phyloP scores from a whole-genome alignment of 2,888 invertebrate genomes.

The Volucella bombylans region DNA sequence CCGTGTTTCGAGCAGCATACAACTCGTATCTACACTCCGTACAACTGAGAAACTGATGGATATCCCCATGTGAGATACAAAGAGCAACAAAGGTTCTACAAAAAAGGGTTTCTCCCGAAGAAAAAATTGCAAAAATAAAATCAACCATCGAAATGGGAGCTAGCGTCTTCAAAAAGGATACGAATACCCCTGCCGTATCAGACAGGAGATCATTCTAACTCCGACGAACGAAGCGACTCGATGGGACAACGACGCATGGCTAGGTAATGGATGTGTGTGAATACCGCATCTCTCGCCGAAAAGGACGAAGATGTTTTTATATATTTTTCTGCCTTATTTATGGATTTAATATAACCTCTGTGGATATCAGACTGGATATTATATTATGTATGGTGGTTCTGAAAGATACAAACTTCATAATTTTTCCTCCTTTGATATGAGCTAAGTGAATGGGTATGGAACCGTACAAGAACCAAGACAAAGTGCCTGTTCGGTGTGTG shows the following conservation, averaged over 20 bases:
- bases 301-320: slow-evolving; percentile 32
- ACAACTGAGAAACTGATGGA: slow-evolving; percentile 42
- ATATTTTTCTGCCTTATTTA: slow-evolving; percentile 60
- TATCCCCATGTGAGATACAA: slow-evolving; percentile 50
- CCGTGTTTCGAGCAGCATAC: slow-evolving; percentile 1
- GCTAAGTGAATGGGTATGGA: slow-evolving; percentile 7
- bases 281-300: background rate
- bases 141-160: slow-evolving; percentile 36
- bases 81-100: slow-evolving; percentile 33
- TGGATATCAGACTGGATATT: slow-evolving; percentile 65
- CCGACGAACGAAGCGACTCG: background rate
- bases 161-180: slow-evolving; percentile 29
- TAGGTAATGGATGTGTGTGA: slow-evolving; percentile 14
- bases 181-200: slow-evolving; percentile 20
- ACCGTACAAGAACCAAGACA: slow-evolving; percentile 18
- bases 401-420: slow-evolving; percentile 71
- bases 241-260: background rate
- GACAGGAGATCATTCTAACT: slow-evolving; percentile 20
- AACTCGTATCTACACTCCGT: slow-evolving; percentile 3
- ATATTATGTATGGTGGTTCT: slow-evolving; percentile 53
- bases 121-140: slow-evolving; percentile 34
- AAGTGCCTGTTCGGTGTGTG: slow-evolving; percentile 38
- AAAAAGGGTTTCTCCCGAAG: slow-evolving; percentile 39
- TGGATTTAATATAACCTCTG: slow-evolving; percentile 73
- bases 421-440: slow-evolving; percentile 68